Conservation (phyloP, 2,113 vertebrate species). For the Blennius ocellaris region DNA sequence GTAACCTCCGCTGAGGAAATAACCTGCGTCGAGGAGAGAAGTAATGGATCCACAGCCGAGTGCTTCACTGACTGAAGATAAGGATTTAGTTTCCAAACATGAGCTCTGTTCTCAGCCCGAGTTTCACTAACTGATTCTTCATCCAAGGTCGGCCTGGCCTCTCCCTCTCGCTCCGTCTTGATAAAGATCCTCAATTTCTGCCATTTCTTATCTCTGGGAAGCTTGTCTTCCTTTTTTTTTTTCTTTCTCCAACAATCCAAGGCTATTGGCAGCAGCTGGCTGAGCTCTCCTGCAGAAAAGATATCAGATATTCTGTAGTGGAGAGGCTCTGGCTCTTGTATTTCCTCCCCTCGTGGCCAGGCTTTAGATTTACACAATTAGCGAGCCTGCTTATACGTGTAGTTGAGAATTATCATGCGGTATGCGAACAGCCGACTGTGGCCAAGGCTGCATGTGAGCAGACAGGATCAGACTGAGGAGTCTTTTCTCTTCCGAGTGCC, state of each 20-base stretch:
- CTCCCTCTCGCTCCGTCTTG: constrained; percentile 37
- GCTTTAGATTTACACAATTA: constrained; percentile 50
- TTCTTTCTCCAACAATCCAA: constrained; percentile 47
- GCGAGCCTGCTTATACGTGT: constrained; percentile 22
- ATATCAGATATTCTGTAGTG: constrained; percentile 47
- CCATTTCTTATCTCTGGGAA: constrained; percentile 67
- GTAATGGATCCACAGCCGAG: not conserved
- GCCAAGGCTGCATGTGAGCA: constrained; percentile 42
- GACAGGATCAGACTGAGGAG: constrained; percentile 40
- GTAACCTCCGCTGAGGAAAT: constrained; percentile 1
- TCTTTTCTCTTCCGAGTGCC: constrained; percentile 9
- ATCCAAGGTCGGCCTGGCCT: constrained; percentile 50
- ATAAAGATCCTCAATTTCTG: constrained; percentile 74
- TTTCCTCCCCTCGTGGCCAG: constrained; percentile 14
- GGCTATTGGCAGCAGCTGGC: constrained; percentile 57
- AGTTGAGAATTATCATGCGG: constrained; percentile 28
- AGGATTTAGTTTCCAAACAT: constrained; percentile 16
- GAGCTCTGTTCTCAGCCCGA: not conserved
- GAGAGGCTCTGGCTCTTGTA: not conserved
- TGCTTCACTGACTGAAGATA: not conserved
- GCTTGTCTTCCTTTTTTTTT: constrained; percentile 41
- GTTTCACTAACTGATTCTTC: constrained; percentile 52
- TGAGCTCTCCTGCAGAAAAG: constrained; percentile 51
- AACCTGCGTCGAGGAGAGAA: not conserved
- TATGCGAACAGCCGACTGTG: constrained; percentile 19